Conservation (phyloP, 1,140 invertebrate genomes). For the Solenopsis fugax region DNA sequence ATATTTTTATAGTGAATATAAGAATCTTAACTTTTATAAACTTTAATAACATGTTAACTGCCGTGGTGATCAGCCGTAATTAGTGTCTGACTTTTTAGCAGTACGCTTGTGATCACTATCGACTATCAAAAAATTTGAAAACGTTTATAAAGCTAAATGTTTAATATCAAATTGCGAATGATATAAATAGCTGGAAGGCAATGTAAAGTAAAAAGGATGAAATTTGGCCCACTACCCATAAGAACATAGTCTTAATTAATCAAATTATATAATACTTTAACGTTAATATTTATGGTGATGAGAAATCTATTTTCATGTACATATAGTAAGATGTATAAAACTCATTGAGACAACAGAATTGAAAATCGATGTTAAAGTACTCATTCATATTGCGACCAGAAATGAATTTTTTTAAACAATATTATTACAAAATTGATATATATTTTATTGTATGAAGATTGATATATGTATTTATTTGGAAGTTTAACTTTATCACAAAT, state of each 20-base stretch:
- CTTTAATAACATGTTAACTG: slow-evolving; percentile 15
- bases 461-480: background rate
- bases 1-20: slow-evolving; percentile 21
- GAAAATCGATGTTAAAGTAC: background rate
- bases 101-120: background rate
- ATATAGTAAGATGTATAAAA: background rate
- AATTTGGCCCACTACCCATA: background rate
- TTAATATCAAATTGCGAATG: background rate
- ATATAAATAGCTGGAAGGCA: background rate
- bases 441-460: background rate
- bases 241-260: background rate
- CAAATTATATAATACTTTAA: background rate
- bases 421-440: background rate
- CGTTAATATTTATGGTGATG: background rate
- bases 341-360: background rate
- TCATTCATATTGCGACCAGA: background rate
- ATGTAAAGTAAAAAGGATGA: background rate
- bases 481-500: background rate
- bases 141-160: background rate
- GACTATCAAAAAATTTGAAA: background rate
- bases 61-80: background rate
- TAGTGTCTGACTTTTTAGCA: background rate
- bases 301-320: background rate
- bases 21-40: slow-evolving; percentile 24
- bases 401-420: slow-evolving; percentile 13